Evolutionary conservation across 1,140 invertebrate species (phyloP).

Genomic region (Coboldia fuscipes): DNA sequence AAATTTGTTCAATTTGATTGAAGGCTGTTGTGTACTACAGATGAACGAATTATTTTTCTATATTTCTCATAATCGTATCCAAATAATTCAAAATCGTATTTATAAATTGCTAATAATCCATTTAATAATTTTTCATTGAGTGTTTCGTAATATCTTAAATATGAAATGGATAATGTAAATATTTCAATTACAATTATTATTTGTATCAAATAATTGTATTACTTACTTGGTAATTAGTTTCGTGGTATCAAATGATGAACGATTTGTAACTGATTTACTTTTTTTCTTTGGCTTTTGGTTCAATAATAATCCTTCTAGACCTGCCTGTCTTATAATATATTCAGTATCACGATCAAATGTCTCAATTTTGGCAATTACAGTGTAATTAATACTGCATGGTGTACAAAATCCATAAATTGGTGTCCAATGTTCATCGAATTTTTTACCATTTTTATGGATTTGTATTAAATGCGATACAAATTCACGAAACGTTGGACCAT

Average conservation of each 20-base stretch:
- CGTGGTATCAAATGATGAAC: conserved; percentile 26
- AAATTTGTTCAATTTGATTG: no score
- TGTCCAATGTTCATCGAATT: conserved; percentile 50
- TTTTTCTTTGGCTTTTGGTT: conserved; percentile 26
- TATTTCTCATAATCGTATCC: no score
- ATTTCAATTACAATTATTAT: background rate
- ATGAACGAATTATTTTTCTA: no score
- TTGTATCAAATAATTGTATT: conserved; percentile 1
- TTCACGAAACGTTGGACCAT: conserved; percentile 42
- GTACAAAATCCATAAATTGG: conserved; percentile 49
- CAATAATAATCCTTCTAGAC: conserved; percentile 29
- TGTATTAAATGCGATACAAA: conserved; percentile 38
- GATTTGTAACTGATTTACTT: conserved; percentile 26
- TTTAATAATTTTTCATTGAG: conserved; percentile 32
- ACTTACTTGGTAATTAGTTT: conserved; percentile 22
- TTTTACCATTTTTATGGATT: conserved; percentile 20
- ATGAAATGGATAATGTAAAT: background rate
- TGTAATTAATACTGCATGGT: conserved; percentile 47
- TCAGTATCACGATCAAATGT: conserved; percentile 42
- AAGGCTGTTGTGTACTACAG: no score
- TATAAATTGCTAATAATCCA: conserved; percentile 44
- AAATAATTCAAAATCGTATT: conserved; percentile 49
- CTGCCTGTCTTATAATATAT: conserved; percentile 35
- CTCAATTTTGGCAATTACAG: conserved; percentile 40
- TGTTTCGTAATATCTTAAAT: conserved; percentile 31